phyloP scores from a whole-genome alignment of 2,888 invertebrate genomes.

The Drosophila imparisetae region DNA sequence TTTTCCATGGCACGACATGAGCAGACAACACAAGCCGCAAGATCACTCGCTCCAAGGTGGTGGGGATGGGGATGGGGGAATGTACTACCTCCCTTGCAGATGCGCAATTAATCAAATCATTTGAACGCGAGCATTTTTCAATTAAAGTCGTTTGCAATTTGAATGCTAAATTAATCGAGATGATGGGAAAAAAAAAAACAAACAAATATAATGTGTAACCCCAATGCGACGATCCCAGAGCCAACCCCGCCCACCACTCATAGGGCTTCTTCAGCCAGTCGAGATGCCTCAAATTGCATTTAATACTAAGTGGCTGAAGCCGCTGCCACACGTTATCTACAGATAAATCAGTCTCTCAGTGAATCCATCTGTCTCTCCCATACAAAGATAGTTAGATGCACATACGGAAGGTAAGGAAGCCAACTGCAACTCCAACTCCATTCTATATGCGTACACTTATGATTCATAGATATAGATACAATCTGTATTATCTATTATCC shows the following conservation, averaged over 20 bases:
- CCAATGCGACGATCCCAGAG: background rate
- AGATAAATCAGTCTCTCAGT: background rate
- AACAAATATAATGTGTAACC: background rate
- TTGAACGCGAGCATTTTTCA: constrained; percentile 37
- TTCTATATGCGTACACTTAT: background rate
- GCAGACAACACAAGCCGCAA: constrained; percentile 40
- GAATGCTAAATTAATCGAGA: constrained; percentile 38
- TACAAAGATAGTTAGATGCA: background rate
- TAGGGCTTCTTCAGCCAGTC: constrained; percentile 38
- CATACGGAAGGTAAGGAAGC: background rate
- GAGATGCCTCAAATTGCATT: constrained; percentile 26
- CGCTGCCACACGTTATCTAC: background rate
- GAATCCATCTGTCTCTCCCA: background rate
- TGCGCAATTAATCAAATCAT: constrained; percentile 66
- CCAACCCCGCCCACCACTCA: constrained; percentile 4
- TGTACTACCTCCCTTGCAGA: background rate
- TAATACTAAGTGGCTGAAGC: constrained; percentile 7
- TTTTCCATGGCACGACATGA: constrained; percentile 30
- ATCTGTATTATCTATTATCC: background rate
- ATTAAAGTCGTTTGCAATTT: constrained; percentile 56
- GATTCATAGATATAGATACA: background rate
- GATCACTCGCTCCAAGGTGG: constrained; percentile 6
- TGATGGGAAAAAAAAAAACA: background rate
- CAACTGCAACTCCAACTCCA: too few relatives aligned
- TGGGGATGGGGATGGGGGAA: background rate